Evolutionary conservation across 1,140 invertebrate genomes (phyloP), one percentile per base, ranked within the genome.

Genomic region (Ceratina australensis): DNA sequence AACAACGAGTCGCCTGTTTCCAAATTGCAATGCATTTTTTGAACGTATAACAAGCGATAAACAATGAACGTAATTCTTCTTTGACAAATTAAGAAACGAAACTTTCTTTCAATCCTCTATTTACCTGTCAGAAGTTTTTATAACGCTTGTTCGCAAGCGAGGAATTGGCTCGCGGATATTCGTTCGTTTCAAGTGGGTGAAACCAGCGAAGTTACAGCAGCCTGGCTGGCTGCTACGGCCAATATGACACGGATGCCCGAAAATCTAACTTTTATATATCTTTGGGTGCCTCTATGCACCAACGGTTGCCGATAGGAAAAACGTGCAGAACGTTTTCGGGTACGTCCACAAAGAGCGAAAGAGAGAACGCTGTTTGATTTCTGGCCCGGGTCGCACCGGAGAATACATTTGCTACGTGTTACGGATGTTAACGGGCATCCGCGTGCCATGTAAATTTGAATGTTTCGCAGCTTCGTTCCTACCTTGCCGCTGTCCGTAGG

Each of bases 231-330:
- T 52, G 59, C 15, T 42, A 20, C 47, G 10, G 59, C n/a, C 49
- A 42, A 63, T 72, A 72, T 72, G 59, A 60, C 22, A 15, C 18
- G 59, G n/a, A 72, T 72, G 50, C 50, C 24, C 47, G 47, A 72
- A 54, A 61, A 72, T 72, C 59, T 33, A 63, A 72, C 57, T 54
- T 72, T 72, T 72, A 64, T 73, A 73, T 73, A 42, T 73, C 71
- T 42, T 64, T 73, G 56, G 67, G 33, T 20, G 47, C 26, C 54
- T 71, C 57, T 33, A 33, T 72, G 24, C 42, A 20, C 18, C 47
- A 24, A 18, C n/a, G 15, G 26, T 33, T 18, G 18, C 8, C 2
- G 60, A 63, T 73, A 33, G 26, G 49, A 42, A 73, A 73, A 73
- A 64, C 60, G 49, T 73, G 71, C 60, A 54, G 33, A 73, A 63